Percentiles rank a stretch among this genome's conserved stretches.
Conservation (phyloP, 2,797 vertebrate species). For the Bufotes viridis region DNA sequence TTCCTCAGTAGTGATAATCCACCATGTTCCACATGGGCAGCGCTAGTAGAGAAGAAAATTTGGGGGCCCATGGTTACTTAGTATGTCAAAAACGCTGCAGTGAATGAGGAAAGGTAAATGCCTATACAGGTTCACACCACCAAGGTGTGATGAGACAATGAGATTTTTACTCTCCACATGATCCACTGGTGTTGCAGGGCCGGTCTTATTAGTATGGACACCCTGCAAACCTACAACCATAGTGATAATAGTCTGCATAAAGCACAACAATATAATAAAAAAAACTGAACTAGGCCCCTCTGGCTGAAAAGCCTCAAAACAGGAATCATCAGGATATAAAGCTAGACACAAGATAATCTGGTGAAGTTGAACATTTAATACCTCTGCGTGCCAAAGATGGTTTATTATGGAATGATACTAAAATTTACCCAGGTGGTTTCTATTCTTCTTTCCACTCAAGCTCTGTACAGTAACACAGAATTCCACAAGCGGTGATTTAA, state of each 20-base stretch:
- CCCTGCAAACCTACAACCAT: background rate
- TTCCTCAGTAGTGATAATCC: too few relatives aligned
- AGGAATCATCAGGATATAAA: background rate
- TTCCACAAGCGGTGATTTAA: constrained; percentile 33
- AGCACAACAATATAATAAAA: background rate
- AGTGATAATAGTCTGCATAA: background rate
- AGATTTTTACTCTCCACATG: background rate
- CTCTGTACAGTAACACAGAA: background rate
- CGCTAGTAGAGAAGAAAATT: too few relatives aligned
- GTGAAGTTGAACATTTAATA: background rate
- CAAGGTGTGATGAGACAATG: too few relatives aligned
- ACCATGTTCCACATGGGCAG: too few relatives aligned
- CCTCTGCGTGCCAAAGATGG: background rate
- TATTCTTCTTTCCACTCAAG: constrained; percentile 20
- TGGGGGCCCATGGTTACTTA: too few relatives aligned
- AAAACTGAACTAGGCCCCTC: background rate
- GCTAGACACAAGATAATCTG: background rate
- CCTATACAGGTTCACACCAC: too few relatives aligned
- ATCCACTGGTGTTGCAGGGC: too few relatives aligned
- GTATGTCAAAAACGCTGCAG: too few relatives aligned
- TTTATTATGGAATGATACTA: constrained; percentile 25
- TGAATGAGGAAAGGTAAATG: too few relatives aligned
- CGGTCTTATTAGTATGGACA: background rate
- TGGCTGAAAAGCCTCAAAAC: background rate
- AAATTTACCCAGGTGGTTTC: constrained; percentile 22